Evolutionary conservation across 2,797 vertebrate genomes (phyloP), one percentile per base, ranked within the genome.

Genomic region (Anabas testudineus): DNA sequence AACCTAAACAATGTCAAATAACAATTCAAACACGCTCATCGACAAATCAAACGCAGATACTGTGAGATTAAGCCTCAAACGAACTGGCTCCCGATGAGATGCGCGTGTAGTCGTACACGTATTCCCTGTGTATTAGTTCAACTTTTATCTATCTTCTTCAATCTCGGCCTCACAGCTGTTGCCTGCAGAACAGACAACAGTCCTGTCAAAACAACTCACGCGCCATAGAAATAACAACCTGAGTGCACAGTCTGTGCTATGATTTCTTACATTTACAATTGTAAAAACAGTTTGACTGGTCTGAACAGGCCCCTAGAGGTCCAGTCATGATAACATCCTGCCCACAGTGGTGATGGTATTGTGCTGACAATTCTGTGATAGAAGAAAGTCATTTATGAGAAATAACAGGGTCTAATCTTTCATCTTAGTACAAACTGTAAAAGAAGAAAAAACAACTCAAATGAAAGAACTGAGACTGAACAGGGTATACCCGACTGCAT

Each of bases 1-100:
- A 82, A 67, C 68, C 71, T 72, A 85, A 88, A 87, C 75, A 88
- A 56, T 68, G 74, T 83, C 74, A 67, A 52, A 74, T 63, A 87
- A 73, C 67, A 76, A 78, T 73, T 81, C 56, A 81, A 86, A 88
- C 76, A 80, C 61, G 37, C 62, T 58, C 48, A 41, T 39, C n/a
- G 66, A 79, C 59, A 48, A 73, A 80, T 83, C 62, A 41, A 51
- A 74, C 37, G 48, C 43, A 43, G 64, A 85, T 43, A 42, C 39
- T 63, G 56, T 67, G 66, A 78, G 59, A 82, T 60, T 62, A 68
- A 36, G 14, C 22, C 19, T 32, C 2, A 28, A 41, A 14, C 39
- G 46, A 84, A 65, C 53, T 49, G 12, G 51, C 22, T 22, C 14
- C 2, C 54, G 19, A 39, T 13, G 14, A 1, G 7, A 39, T 69